phyloP scores from a whole-genome alignment of 2,797 vertebrate species.

The Podarcis siculus region DNA sequence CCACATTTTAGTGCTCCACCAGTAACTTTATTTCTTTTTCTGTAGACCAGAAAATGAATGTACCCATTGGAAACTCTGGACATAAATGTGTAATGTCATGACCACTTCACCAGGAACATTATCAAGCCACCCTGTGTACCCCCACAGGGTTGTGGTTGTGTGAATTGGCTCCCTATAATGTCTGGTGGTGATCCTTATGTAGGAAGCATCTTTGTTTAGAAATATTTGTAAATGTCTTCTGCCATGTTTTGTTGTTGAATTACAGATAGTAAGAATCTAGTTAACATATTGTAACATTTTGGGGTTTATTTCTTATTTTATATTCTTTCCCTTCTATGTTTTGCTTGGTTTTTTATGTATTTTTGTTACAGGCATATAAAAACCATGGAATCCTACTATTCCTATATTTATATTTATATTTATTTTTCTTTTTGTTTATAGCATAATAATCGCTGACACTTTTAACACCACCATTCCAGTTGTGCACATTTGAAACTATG shows the following conservation, averaged over 20 bases:
- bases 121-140: not conserved
- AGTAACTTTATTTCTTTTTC: not conserved
- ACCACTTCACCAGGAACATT: not conserved
- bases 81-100: not conserved
- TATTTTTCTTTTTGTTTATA: constrained; percentile 64
- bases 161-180: constrained; percentile 47
- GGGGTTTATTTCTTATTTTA: constrained; percentile 55
- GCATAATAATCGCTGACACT: constrained; percentile 57
- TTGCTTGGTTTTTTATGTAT: constrained; percentile 57
- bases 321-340: constrained; percentile 45
- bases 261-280: constrained; percentile 40
- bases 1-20: not conserved
- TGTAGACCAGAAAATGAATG: not conserved
- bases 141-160: constrained; percentile 34
- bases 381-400: constrained; percentile 65
- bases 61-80: not conserved
- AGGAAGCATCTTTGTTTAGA: constrained; percentile 11
- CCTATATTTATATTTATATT: constrained; percentile 54
- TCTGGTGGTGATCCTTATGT: constrained; percentile 41
- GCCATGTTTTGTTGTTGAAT: constrained; percentile 44
- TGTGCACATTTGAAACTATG: constrained; percentile 49
- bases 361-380: constrained; percentile 55
- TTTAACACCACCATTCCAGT: constrained; percentile 63
- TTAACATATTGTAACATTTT: constrained; percentile 58
- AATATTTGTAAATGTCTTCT: constrained; percentile 54